These are phyloP conservation scores for Sciurus vulgaris DNA, from an alignment of 2,797 vertebrate species.

Conservation along the genomic window DNA sequence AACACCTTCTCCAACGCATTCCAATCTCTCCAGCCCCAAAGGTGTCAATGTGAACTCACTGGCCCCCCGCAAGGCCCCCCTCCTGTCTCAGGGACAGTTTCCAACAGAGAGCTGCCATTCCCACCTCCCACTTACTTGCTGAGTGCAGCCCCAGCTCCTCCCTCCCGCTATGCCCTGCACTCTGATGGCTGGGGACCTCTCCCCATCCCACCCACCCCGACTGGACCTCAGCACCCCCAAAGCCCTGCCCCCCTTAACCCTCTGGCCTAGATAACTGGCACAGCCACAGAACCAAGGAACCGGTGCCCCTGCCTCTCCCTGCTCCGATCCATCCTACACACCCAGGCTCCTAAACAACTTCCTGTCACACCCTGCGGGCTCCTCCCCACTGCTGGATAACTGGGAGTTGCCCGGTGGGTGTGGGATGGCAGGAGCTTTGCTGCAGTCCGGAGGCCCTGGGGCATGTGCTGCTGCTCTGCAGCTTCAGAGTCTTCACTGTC, in stretches of 20 bases:
- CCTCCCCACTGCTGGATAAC: background rate
- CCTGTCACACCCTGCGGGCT: background rate
- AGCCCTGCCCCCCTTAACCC: background rate
- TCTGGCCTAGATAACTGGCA: slow-evolving; percentile 20
- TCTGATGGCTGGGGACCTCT: background rate
- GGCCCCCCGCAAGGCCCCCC: background rate
- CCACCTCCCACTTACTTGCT: background rate
- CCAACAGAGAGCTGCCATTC: background rate
- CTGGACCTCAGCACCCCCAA: background rate
- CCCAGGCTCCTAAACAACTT: slow-evolving; percentile 53
- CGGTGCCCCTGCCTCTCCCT: slow-evolving; percentile 38
- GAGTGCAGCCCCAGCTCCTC: background rate
- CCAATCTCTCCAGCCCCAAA: background rate
- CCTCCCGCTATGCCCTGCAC: background rate
- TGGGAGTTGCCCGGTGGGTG: background rate
- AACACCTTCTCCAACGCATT: background rate
- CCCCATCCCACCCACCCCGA: background rate
- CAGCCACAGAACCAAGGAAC: slow-evolving; percentile 39
- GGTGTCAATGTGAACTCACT: background rate
- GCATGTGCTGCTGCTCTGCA: background rate
- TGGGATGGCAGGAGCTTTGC: background rate
- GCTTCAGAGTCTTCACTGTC: background rate
- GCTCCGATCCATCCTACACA: background rate
- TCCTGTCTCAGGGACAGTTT: background rate
- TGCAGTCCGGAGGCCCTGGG: background rate